Evolutionary conservation across 2,113 vertebrate species (phyloP).

Genomic region (Opisthocomus hoazin): DNA sequence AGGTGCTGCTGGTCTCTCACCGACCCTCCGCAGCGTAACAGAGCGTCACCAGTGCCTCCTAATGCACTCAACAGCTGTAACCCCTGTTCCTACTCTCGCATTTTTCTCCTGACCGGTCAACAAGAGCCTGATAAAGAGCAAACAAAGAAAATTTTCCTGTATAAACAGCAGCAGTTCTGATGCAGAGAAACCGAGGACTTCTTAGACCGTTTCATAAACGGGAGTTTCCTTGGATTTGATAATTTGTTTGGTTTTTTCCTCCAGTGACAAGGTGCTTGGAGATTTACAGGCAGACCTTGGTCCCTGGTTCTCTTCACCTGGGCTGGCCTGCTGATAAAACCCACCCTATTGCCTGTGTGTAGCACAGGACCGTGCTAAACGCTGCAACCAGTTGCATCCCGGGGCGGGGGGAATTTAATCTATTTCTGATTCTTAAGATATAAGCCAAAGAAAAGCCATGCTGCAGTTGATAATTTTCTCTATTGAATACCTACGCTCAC

Average conservation of each 20-base stretch:
- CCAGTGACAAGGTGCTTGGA: not conserved
- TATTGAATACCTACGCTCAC: not conserved
- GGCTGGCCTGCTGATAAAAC: not conserved
- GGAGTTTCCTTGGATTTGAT: not conserved
- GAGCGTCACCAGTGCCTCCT: not conserved
- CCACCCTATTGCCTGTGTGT: not conserved
- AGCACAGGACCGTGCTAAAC: not conserved
- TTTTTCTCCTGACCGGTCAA: not conserved
- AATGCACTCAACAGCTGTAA: not conserved
- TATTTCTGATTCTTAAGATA: not conserved
- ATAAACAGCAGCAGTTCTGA: not conserved
- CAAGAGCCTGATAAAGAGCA: not conserved
- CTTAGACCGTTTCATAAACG: not conserved
- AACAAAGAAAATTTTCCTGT: not conserved
- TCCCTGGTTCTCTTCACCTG: not conserved
- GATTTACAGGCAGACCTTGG: not conserved
- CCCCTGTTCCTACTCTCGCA: not conserved
- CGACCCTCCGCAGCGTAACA: not conserved
- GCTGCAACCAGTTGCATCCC: not conserved
- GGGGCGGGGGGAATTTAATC: not conserved
- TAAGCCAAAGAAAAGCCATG: not conserved
- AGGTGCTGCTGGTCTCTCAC: not conserved
- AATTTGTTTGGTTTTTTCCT: not conserved
- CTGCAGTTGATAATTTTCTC: not conserved
- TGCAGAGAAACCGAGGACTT: not conserved